Evolutionary conservation across 1,140 invertebrate species (phyloP).

Genomic region (Zaprionus nigranus): DNA sequence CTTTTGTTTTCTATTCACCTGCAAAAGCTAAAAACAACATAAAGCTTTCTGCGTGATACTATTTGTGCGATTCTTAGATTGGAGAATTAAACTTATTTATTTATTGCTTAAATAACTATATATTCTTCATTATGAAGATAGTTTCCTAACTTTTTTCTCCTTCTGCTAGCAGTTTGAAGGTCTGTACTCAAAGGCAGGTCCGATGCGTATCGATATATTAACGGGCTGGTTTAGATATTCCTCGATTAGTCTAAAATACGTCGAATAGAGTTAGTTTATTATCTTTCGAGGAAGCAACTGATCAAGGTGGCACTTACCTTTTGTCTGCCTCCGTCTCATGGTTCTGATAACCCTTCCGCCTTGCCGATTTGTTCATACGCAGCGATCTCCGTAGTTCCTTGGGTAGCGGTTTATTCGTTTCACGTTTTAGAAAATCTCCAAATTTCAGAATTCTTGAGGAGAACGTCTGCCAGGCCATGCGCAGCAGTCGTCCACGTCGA

Average conservation of each 20-base stretch:
- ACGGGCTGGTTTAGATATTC: conserved; percentile 58
- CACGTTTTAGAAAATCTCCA: conserved; percentile 49
- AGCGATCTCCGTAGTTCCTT: conserved; percentile 76
- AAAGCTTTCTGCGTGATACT: conserved; percentile 17
- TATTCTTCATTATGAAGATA: background rate
- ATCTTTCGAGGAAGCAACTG: conserved; percentile 17
- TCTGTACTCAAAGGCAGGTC: conserved; percentile 64
- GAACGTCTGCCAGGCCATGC: conserved; percentile 60
- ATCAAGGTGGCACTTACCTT: conserved; percentile 78
- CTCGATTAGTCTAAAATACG: conserved; percentile 42
- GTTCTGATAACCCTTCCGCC: conserved; percentile 85
- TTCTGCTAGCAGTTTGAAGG: conserved; percentile 45
- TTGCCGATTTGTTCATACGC: conserved; percentile 80
- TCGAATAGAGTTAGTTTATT: conserved; percentile 3
- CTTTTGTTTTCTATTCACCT: background rate
- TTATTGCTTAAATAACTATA: background rate
- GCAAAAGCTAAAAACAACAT: conserved; percentile 21
- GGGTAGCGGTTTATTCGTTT: conserved; percentile 70
- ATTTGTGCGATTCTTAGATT: background rate
- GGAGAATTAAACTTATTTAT: background rate
- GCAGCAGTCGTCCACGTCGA: conserved; percentile 38
- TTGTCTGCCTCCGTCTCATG: conserved; percentile 86
- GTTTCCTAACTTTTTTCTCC: background rate
- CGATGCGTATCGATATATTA: conserved; percentile 66
- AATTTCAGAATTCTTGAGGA: conserved; percentile 54